Evolutionary conservation across 1,140 invertebrate species (phyloP).

Genomic region (Euura lappo): DNA sequence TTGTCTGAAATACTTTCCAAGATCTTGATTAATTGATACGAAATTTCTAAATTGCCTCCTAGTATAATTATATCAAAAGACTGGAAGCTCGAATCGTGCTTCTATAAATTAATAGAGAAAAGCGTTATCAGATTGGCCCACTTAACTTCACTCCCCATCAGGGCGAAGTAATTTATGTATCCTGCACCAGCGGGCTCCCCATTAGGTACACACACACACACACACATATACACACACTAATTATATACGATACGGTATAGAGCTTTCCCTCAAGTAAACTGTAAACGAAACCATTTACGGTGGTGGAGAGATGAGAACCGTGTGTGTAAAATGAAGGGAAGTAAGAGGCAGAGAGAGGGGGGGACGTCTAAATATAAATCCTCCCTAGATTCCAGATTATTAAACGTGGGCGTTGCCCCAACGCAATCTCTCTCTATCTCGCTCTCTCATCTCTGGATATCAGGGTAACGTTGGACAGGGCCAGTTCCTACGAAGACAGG

Average conservation of each 20-base stretch:
- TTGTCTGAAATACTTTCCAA: background rate
- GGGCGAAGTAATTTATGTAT: background rate
- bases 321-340: background rate
- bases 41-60: no score
- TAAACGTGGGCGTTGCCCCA: conserved; percentile 52
- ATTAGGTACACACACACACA: no score
- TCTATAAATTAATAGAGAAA: background rate
- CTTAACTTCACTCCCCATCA: background rate
- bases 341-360: conserved; percentile 19
- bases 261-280: background rate
- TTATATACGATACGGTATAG: no score
- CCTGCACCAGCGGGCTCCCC: background rate
- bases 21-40: no score
- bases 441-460: background rate
- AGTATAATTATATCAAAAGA: background rate
- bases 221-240: no score
- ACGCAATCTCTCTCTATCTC: conserved; percentile 1
- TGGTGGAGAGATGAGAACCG: no score
- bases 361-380: conserved; percentile 21
- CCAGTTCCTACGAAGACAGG: conserved; percentile 41
- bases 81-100: background rate
- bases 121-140: conserved; percentile 2
- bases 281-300: conserved; percentile 39
- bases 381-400: conserved; percentile 46
- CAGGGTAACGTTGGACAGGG: conserved; percentile 11